Evolutionary conservation across 2,113 vertebrate species (phyloP).

Genomic region (Forbesichthys papilliferus): DNA sequence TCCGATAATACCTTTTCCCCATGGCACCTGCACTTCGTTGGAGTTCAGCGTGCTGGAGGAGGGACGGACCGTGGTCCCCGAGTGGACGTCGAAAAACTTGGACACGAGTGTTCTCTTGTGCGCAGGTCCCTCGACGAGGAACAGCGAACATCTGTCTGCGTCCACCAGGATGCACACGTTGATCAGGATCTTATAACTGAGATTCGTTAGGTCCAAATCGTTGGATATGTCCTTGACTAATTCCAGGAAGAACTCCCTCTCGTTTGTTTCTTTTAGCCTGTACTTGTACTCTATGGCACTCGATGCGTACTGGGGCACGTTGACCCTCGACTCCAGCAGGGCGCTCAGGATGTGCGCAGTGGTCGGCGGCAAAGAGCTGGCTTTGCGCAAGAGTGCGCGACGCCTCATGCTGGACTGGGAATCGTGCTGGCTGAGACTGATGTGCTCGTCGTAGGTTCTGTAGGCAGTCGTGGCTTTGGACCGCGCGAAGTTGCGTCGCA

Average conservation of each 20-base stretch:
- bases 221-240: conserved; percentile 81
- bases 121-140: conserved; percentile 78
- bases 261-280: conserved; percentile 76
- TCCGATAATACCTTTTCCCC: conserved; percentile 81
- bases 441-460: conserved; percentile 79
- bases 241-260: conserved; percentile 80
- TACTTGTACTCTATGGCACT: conserved; percentile 80
- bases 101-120: conserved; percentile 80
- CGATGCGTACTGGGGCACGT: conserved; percentile 77
- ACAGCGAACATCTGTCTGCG: conserved; percentile 80
- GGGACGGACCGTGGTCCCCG: conserved; percentile 76
- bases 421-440: conserved; percentile 69
- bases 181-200: conserved; percentile 80
- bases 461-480: conserved; percentile 77
- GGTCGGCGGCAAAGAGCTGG: conserved; percentile 80
- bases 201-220: conserved; percentile 77
- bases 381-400: conserved; percentile 79
- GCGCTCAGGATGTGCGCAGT: conserved; percentile 80
- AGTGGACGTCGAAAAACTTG: conserved; percentile 80
- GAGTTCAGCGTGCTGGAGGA: conserved; percentile 73
- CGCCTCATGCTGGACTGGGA: conserved; percentile 76
- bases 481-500: conserved; percentile 77
- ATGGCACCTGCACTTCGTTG: conserved; percentile 79
- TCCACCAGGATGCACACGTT: conserved; percentile 80
- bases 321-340: conserved; percentile 79